Percentiles rank a stretch among this genome's conserved stretches.
phyloP scores from a whole-genome alignment of 2,797 vertebrate genomes.

The Botia kubotai region DNA sequence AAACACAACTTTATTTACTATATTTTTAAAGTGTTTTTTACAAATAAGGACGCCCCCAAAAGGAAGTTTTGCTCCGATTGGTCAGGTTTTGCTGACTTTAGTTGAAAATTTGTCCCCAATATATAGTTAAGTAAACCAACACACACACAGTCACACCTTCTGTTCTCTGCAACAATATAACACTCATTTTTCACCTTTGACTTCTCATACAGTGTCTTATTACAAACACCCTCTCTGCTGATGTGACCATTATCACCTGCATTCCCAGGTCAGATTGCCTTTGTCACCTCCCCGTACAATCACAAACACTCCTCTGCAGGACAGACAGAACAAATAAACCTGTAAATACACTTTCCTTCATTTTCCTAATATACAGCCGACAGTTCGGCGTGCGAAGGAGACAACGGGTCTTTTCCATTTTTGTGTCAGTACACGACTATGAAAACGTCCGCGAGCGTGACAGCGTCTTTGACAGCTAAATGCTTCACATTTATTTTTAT shows the following conservation, averaged over 20 bases:
- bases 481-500: neutral
- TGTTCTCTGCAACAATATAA: conserved; percentile 72
- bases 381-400: neutral
- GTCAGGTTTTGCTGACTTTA: no score
- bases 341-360: conserved; percentile 13
- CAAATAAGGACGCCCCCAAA: no score
- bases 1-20: no score
- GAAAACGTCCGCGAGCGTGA: neutral
- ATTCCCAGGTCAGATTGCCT: conserved; percentile 77
- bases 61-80: no score
- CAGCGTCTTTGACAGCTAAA: neutral
- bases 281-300: conserved; percentile 66
- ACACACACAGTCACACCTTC: conserved; percentile 35
- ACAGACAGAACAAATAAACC: neutral
- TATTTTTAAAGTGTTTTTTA: no score
- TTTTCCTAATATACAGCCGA: neutral
- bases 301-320: conserved; percentile 59
- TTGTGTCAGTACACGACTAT: neutral
- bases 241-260: conserved; percentile 75
- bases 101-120: no score
- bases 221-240: conserved; percentile 73
- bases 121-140: no score
- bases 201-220: conserved; percentile 76
- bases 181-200: conserved; percentile 81
- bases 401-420: neutral